These are phyloP conservation scores for Druon quercuslanigerum DNA, from an alignment of 1,140 invertebrate species.

Conservation along the genomic window DNA sequence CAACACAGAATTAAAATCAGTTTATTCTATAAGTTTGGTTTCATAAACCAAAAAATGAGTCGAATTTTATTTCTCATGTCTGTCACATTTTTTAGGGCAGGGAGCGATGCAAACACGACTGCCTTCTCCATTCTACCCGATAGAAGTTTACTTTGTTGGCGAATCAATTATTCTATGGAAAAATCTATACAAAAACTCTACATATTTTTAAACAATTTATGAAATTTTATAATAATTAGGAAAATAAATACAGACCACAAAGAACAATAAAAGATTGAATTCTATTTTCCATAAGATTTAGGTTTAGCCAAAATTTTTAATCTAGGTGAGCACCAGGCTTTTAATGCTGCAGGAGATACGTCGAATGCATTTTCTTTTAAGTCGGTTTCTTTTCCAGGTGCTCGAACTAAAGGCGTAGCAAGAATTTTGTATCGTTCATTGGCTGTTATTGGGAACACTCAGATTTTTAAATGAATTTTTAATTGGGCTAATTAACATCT, in stretches of 20 bases:
- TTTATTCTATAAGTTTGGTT: too few relatives aligned
- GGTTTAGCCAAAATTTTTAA: constrained; percentile 60
- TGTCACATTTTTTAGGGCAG: too few relatives aligned
- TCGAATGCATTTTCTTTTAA: constrained; percentile 65
- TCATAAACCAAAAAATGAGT: too few relatives aligned
- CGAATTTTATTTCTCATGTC: too few relatives aligned
- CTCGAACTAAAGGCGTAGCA: constrained; percentile 54
- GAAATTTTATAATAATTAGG: not conserved
- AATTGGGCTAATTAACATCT: not conserved
- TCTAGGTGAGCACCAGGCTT: constrained; percentile 57
- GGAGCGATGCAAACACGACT: too few relatives aligned
- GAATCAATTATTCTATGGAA: too few relatives aligned
- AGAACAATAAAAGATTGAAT: not conserved
- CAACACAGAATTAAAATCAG: too few relatives aligned
- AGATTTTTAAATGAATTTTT: constrained; percentile 2
- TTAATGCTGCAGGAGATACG: constrained; percentile 61
- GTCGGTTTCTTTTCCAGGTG: constrained; percentile 64
- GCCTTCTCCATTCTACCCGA: too few relatives aligned
- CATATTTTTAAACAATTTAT: not conserved
- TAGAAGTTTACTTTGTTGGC: too few relatives aligned
- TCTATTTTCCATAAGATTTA: constrained; percentile 44
- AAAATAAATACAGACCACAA: not conserved
- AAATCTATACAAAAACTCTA: too few relatives aligned
- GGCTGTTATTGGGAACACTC: constrained; percentile 48
- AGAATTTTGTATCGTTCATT: constrained; percentile 51